Evolutionary conservation across 2,113 vertebrate genomes (phyloP).

Genomic region (Gallinago media): DNA sequence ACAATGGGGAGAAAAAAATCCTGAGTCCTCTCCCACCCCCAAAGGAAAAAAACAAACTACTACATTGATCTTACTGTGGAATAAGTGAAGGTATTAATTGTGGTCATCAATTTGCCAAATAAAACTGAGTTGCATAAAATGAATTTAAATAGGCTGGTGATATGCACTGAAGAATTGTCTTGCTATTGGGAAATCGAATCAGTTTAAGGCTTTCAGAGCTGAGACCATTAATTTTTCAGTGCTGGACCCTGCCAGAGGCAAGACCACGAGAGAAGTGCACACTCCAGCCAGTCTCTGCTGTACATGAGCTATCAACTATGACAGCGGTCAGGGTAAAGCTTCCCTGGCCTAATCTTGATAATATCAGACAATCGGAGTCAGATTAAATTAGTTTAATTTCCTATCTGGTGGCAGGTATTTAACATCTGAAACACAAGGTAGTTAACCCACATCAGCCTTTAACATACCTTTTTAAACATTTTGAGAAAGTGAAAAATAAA

Average conservation of each 20-base stretch:
- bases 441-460: neutral
- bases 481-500: neutral
- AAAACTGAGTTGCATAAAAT: neutral
- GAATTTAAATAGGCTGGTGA: neutral
- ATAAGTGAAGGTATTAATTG: neutral
- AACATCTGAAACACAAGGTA: neutral
- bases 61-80: neutral
- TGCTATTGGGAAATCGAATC: neutral
- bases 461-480: neutral
- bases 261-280: accelerated
- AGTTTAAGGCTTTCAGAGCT: neutral
- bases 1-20: neutral
- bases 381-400: neutral
- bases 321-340: accelerated
- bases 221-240: neutral
- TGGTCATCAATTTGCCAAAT: neutral
- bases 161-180: neutral
- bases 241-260: neutral
- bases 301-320: neutral
- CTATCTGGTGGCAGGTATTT: neutral
- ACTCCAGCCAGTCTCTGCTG: neutral
- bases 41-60: neutral
- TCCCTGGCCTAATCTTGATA: neutral
- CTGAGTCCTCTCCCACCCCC: neutral
- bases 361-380: neutral